Base-by-base conservation (phyloP, 2,888 invertebrate species). In the Elegia similella region DNA sequence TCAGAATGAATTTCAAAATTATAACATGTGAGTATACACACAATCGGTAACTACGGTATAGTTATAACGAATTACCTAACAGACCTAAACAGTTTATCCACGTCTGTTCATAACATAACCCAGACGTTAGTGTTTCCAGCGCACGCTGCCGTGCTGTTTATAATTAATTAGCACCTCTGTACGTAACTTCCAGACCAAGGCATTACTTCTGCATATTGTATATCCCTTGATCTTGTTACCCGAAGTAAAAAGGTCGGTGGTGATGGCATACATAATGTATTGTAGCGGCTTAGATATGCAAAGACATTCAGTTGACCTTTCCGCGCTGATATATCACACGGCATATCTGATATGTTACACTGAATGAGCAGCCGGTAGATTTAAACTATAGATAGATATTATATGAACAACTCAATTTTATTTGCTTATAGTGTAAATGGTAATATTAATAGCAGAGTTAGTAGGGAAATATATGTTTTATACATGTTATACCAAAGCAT, bases 271-370 rank as follows among this genome's bases (percentile, higher is more conserved):
- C 32, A 48, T 46, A 29, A 23, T 48, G 8, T 48, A 32, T 47
- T 29, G 29, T 30, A 1, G 8, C 15, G 16, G 32, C 10, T 32
- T 48, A 48, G 48, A 15, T 16, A 47, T 13, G 10, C 5, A 15
- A 48, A 48, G 32, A 48, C 15, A 48, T 32, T 32, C 32, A 48
- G 7, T 7, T 48, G 30, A 48, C 48, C 48, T 48, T 48, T 48
- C 8, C 47, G 7, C 30, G 30, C 7, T 10, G 13, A 32, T 38
- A 12, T 38, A 38, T 38, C 38, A 12, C 12, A 38, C 38, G 38
- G 32, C 13, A 48, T 48, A 48, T 32, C 10, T 48, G 5, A 44
- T 44, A 17, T 44, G 44, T 44, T 44, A 44, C 42, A 42, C 44
- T 17, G 44, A 44, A 16, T 44, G 44, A 42, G 13, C 44, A 46